A percentile compares a stretch with the other conserved stretches of the same genome.
These are phyloP conservation scores for Chlorodrepanis virens DNA, from an alignment of 2,113 vertebrate species.

Conservation along the genomic window DNA sequence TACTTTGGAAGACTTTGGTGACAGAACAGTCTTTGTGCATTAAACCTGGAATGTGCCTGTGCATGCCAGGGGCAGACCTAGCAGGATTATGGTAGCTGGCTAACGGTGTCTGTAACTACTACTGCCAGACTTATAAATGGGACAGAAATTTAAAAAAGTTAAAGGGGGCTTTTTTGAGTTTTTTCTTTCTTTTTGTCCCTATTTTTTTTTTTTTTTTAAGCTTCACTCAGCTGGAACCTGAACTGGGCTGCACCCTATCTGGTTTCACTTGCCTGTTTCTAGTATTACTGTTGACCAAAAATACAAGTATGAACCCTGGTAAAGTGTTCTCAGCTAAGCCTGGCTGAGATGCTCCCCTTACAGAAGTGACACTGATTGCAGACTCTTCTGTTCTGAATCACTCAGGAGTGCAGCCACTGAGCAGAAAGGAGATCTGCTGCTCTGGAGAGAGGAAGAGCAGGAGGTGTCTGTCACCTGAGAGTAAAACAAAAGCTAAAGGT, in stretches of 20 bases:
- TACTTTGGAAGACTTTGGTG: conserved; percentile 9
- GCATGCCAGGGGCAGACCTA: conserved; percentile 42
- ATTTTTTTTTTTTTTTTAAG: too few species aligned
- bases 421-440: neutral
- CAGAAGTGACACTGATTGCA: neutral
- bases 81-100: conserved; percentile 52
- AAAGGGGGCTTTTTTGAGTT: neutral
- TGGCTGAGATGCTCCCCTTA: neutral
- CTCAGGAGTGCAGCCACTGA: fast-evolving
- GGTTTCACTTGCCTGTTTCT: neutral
- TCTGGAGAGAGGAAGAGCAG: neutral
- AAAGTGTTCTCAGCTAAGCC: neutral
- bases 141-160: conserved; percentile 15
- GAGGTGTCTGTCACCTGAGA: neutral
- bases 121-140: conserved; percentile 40
- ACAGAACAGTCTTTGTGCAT: conserved; percentile 47
- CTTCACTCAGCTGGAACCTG: conserved; percentile 14
- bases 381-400: neutral
- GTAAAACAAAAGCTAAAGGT: neutral
- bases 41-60: conserved; percentile 13
- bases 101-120: neutral
- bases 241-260: neutral
- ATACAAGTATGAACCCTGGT: neutral
- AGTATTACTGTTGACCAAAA: neutral
- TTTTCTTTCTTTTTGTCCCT: too few species aligned